phyloP scores from a whole-genome alignment of 30 jellyfish, hydroid and myxozoan genomes.

The Nemopilema nomurai region DNA sequence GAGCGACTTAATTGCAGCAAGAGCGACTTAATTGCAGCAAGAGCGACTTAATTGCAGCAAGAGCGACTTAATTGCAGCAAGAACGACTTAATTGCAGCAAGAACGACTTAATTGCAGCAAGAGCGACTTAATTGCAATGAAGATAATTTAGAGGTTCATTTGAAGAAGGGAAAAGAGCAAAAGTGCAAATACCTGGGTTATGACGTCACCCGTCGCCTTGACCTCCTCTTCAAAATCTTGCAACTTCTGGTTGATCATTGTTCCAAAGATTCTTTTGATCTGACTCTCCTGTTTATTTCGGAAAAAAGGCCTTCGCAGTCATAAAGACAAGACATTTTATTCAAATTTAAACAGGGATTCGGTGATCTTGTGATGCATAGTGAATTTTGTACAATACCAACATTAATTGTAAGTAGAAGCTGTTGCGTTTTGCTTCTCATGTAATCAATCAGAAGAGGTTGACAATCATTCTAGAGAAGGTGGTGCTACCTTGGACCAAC shows the following conservation, averaged over 20 bases:
- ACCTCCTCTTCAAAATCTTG: slow-evolving; percentile 99
- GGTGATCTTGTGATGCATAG: too few species aligned
- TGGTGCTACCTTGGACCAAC: too few species aligned
- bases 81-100: too few species aligned
- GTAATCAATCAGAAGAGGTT: neutral
- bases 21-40: too few species aligned
- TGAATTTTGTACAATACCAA: neutral
- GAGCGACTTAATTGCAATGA: neutral
- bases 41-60: too few species aligned
- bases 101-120: too few species aligned
- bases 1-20: too few species aligned
- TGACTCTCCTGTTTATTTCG: slow-evolving; percentile 81
- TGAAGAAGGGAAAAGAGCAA: neutral
- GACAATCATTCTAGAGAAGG: neutral
- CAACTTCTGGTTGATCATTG: slow-evolving; percentile 91
- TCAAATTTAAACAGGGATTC: too few species aligned
- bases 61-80: too few species aligned
- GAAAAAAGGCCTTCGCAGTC: too few species aligned
- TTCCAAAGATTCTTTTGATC: slow-evolving; percentile 89
- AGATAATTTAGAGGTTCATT: neutral
- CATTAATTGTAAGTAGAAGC: neutral
- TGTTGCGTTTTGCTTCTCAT: too few species aligned
- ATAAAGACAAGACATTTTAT: neutral
- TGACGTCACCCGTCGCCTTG: slow-evolving; percentile 94
- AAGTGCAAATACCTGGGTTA: slow-evolving; percentile 88